Base-by-base conservation (phyloP, 2,888 invertebrate species). In the Lasioglossum lativentre region DNA sequence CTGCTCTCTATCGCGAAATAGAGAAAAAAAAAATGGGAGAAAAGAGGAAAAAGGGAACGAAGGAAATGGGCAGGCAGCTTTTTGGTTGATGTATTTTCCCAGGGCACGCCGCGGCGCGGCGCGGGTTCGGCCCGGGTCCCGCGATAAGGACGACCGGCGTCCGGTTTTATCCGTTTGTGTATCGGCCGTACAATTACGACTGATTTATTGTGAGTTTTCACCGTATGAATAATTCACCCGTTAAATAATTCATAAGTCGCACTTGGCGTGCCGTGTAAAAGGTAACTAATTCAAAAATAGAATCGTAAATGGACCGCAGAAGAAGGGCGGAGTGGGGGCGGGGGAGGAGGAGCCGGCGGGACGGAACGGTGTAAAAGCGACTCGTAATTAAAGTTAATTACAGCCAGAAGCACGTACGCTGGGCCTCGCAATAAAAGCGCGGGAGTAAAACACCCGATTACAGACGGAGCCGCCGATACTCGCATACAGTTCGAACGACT, bases 171-270 rank as follows among this genome's bases (percentile, higher is more conserved):
- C 86, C 78, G 78, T 81, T 72, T 68, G 83, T 80, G 88, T 82
- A 89, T 85, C 89, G 78, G 77, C 68, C 68, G 27, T 75, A 86
- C 86, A 88, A 90, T 89, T 90, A 81, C 75, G 56, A 8, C 68
- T 83, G 86, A 81, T 90, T 90, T 90, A 89, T 83, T 79, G 80
- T 59, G 75, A 83, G 81, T 86, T 83, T 81, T 80, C 86, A 42
- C 27, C 27, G 59, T 38, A 79, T 89, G 90, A 86, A 90, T 90
- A 88, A 89, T 89, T 86, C 84, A 74, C 66, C 45, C 74, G 82
- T 83, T 88, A 89, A 89, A 89, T 90, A 86, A 89, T 89, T 90
- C 89, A 90, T 89, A 90, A 89, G 89, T 88, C 79, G 84, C 89
- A 83, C 90, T 82, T 88, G 42, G 86, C 90, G 85, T 84, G 90